Conservation (phyloP, 2,888 invertebrate genomes). For the Heliothis peltigera region DNA sequence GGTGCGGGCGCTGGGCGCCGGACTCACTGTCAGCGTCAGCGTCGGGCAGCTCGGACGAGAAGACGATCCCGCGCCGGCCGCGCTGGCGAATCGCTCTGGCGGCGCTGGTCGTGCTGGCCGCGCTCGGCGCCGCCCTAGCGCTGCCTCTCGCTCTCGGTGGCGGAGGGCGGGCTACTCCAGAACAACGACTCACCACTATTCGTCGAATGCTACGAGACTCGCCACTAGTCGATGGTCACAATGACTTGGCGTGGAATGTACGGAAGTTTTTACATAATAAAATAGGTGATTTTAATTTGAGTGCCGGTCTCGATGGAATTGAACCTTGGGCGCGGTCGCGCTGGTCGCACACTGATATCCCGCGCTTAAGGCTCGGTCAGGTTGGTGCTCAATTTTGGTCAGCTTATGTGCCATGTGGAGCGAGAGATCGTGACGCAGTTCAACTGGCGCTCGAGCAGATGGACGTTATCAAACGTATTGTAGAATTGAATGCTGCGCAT, state of each 20-base stretch:
- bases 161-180: conserved; percentile 87
- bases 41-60: conserved; percentile 88
- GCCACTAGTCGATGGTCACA: conserved; percentile 94
- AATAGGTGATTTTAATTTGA: conserved; percentile 92
- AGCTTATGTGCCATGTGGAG: conserved; percentile 96
- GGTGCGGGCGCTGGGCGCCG: conserved; percentile 88
- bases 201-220: conserved; percentile 92
- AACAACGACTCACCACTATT: conserved; percentile 92
- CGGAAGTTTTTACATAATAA: conserved; percentile 96
- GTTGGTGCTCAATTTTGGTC: conserved; percentile 98
- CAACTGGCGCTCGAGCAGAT: conserved; percentile 96
- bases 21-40: conserved; percentile 87
- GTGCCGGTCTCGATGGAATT: conserved; percentile 91
- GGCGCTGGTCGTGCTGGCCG: conserved; percentile 90
- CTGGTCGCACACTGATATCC: conserved; percentile 98
- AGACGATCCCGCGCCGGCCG: conserved; percentile 87
- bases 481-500: conserved; percentile 93
- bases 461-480: conserved; percentile 93
- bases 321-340: conserved; percentile 96
- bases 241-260: conserved; percentile 97
- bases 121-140: conserved; percentile 90
- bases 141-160: conserved; percentile 89
- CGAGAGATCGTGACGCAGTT: conserved; percentile 95
- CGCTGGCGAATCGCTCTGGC: conserved; percentile 90
- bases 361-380: conserved; percentile 94